Evolutionary conservation across 2,888 invertebrate genomes (phyloP).

Genomic region (Zaprionus bogoriensis): DNA sequence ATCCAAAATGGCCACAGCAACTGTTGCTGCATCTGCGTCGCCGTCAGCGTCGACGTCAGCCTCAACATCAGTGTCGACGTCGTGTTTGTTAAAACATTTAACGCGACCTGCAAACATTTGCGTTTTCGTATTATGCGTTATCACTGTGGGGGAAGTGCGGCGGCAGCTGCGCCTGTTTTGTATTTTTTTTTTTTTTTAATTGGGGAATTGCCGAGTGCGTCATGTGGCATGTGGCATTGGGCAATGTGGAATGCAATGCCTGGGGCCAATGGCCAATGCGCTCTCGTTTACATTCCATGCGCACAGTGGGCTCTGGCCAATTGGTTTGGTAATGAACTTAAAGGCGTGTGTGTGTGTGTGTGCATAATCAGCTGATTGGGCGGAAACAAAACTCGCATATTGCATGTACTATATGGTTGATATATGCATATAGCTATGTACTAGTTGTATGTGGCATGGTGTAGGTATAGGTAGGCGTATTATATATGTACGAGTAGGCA

Average conservation of each 20-base stretch:
- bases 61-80: constrained; percentile 51
- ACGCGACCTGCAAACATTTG: constrained; percentile 82
- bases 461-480: constrained; percentile 1
- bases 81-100: constrained; percentile 70
- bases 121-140: constrained; percentile 79
- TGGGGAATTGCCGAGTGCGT: constrained; percentile 26
- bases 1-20: constrained; percentile 39
- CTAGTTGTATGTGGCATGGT: constrained; percentile 7
- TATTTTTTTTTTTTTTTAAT: too few species aligned
- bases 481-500: constrained; percentile 42
- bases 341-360: constrained; percentile 14
- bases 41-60: constrained; percentile 46
- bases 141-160: constrained; percentile 62
- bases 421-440: background rate
- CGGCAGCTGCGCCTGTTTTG: constrained; percentile 14
- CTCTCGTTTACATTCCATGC: constrained; percentile 64
- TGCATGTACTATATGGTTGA: constrained; percentile 23
- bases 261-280: too few species aligned
- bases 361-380: constrained; percentile 35
- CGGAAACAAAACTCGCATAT: constrained; percentile 28
- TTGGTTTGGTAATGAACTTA: constrained; percentile 42
- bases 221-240: constrained; percentile 19
- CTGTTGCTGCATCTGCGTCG: constrained; percentile 9
- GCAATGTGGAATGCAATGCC: constrained; percentile 7
- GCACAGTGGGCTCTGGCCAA: constrained; percentile 58